phyloP scores from a whole-genome alignment of 2,113 vertebrate species.

The Dasyurus viverrinus region DNA sequence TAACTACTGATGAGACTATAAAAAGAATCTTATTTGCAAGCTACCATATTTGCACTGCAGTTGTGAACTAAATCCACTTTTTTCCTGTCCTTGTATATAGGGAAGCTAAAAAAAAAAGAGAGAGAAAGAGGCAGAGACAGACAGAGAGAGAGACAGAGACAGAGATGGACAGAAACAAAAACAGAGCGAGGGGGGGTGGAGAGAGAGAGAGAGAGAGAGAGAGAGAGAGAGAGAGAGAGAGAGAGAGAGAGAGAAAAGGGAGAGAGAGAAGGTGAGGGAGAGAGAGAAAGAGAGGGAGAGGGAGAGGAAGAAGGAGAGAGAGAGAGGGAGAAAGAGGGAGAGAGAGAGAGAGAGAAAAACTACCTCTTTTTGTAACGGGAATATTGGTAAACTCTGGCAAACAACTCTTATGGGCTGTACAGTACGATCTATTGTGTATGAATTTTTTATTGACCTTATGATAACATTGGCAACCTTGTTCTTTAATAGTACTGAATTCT shows the following conservation, averaged over 20 bases:
- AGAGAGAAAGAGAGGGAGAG: not conserved
- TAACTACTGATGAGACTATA: conserved; percentile 46
- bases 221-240: not conserved
- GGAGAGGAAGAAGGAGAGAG: too few relatives aligned
- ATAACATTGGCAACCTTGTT: conserved; percentile 43
- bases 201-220: not conserved
- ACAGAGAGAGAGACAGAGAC: too few relatives aligned
- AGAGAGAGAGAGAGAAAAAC: conserved; percentile 25
- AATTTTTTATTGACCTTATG: conserved; percentile 41
- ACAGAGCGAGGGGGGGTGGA: too few relatives aligned
- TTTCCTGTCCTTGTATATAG: not conserved
- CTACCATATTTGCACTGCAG: conserved; percentile 51
- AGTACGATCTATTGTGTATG: conserved; percentile 53
- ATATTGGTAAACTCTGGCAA: conserved; percentile 41
- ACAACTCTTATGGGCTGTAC: conserved; percentile 16
- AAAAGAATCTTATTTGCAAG: conserved; percentile 56
- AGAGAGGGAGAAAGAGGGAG: not conserved
- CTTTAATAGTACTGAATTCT: not conserved
- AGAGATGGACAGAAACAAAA: too few relatives aligned
- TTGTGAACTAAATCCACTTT: conserved; percentile 53
- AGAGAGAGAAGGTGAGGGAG: not conserved
- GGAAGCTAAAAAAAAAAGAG: conserved; percentile 36
- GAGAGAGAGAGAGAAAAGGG: too few relatives aligned
- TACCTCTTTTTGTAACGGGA: conserved; percentile 47
- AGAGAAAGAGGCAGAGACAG: not conserved